Conservation (phyloP, 1,140 invertebrate genomes). For the Ostrea edulis region DNA sequence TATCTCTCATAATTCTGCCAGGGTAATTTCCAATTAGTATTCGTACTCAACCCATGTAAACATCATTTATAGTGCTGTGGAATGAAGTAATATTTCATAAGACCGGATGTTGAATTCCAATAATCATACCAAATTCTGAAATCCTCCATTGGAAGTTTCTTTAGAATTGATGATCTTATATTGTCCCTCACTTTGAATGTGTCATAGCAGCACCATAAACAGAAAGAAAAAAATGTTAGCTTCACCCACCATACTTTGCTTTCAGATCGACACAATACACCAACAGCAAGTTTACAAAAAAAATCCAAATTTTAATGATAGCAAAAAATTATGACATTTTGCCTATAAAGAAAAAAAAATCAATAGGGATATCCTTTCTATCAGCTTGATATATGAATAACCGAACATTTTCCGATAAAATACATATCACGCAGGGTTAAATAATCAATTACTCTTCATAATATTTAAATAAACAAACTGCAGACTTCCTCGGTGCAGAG, state of each 20-base stretch:
- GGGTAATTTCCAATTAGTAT: constrained; percentile 2
- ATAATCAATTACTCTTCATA: constrained; percentile 29
- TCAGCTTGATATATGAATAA: constrained; percentile 6
- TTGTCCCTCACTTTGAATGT: not conserved
- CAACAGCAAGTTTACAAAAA: not conserved
- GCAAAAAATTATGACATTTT: not conserved
- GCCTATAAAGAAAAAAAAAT: constrained; percentile 1
- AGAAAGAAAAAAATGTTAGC: not conserved
- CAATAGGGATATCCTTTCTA: not conserved
- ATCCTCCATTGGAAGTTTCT: not conserved
- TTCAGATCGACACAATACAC: not conserved
- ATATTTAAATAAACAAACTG: constrained; percentile 28
- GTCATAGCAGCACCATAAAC: not conserved
- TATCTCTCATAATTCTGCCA: constrained; percentile 22
- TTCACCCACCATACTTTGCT: not conserved
- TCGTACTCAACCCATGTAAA: not conserved
- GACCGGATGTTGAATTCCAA: constrained; percentile 2
- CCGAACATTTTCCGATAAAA: not conserved
- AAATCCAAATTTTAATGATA: constrained; percentile 1
- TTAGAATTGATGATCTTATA: not conserved
- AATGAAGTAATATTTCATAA: not conserved
- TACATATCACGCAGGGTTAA: constrained; percentile 8
- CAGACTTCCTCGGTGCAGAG: constrained; percentile 19
- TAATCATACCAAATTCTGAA: not conserved
- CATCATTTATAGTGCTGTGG: not conserved